Percentiles rank a stretch among this genome's conserved stretches.
These are phyloP conservation scores for Panagrolaimus sp. DNA, from an alignment of 1,140 invertebrate genomes.

Conservation along the genomic window DNA sequence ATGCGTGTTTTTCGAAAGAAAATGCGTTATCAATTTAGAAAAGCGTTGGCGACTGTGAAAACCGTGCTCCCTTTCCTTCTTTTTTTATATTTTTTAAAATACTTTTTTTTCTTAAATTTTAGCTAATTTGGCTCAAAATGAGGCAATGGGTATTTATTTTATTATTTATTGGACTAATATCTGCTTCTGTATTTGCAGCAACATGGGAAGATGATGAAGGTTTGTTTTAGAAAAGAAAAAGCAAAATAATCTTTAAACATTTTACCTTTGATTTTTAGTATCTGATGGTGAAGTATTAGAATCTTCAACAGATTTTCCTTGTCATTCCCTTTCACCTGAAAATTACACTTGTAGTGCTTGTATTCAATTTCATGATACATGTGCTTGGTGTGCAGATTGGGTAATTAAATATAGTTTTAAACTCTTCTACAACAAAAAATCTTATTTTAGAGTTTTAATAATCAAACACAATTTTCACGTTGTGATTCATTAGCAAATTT, in stretches of 20 bases:
- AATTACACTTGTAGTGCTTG: constrained; percentile 55
- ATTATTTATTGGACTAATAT: neutral
- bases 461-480: constrained; percentile 53
- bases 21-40: neutral
- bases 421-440: constrained; percentile 1
- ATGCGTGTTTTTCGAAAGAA: too few species aligned
- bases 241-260: neutral
- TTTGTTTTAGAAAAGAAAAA: constrained; percentile 3
- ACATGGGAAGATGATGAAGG: neutral
- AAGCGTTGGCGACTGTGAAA: neutral
- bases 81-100: neutral
- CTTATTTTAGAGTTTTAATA: constrained; percentile 48
- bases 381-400: constrained; percentile 54
- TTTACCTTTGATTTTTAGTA: constrained; percentile 20
- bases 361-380: constrained; percentile 56
- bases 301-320: constrained; percentile 54
- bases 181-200: constrained; percentile 13
- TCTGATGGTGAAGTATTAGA: constrained; percentile 41
- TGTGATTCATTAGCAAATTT: constrained; percentile 48
- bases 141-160: neutral
- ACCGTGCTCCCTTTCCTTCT: neutral
- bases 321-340: constrained; percentile 52
- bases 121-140: constrained; percentile 6
- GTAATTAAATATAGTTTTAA: constrained; percentile 25
- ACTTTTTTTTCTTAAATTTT: neutral